phyloP scores from a whole-genome alignment of 2,888 invertebrate genomes.

The Eurytoma adleriae region DNA sequence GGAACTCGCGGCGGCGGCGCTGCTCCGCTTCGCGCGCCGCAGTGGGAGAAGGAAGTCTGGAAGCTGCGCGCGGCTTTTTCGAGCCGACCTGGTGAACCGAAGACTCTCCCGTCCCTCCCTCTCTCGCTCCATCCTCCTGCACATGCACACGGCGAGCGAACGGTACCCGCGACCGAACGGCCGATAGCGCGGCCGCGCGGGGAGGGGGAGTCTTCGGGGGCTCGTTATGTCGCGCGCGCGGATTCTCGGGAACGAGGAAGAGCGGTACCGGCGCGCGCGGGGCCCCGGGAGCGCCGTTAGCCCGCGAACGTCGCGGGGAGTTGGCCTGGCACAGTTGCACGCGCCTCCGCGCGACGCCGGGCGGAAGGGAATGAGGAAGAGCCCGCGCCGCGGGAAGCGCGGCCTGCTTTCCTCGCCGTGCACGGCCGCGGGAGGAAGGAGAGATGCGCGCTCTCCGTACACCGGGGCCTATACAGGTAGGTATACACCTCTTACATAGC shows the following conservation, averaged over 20 bases:
- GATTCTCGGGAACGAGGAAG: slow-evolving; percentile 66
- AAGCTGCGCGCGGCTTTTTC: slow-evolving; percentile 57
- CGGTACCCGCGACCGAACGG: slow-evolving; percentile 40
- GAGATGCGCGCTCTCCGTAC: background rate
- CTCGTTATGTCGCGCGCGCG: slow-evolving; percentile 54
- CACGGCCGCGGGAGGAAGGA: background rate
- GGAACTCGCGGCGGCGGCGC: slow-evolving; percentile 43
- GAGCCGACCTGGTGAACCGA: slow-evolving; percentile 64
- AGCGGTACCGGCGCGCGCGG: slow-evolving; percentile 15
- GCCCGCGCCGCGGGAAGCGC: background rate
- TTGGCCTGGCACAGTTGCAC: slow-evolving; percentile 37
- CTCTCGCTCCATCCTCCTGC: background rate
- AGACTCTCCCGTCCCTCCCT: slow-evolving; percentile 37
- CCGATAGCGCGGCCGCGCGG: slow-evolving; percentile 4
- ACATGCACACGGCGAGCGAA: slow-evolving; percentile 1
- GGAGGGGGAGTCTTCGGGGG: slow-evolving; percentile 12
- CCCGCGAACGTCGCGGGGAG: background rate
- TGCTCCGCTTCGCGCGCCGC: background rate
- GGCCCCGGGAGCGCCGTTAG: slow-evolving; percentile 9
- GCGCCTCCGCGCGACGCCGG: background rate
- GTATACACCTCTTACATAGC: too few relatives aligned
- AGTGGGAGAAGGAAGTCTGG: slow-evolving; percentile 56
- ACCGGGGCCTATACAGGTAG: too few relatives aligned
- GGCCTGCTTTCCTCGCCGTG: too few relatives aligned
- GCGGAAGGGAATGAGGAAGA: slow-evolving; percentile 54